Evolutionary conservation across 2,113 vertebrate genomes (phyloP).

Genomic region (Phrynosoma blainvillii): DNA sequence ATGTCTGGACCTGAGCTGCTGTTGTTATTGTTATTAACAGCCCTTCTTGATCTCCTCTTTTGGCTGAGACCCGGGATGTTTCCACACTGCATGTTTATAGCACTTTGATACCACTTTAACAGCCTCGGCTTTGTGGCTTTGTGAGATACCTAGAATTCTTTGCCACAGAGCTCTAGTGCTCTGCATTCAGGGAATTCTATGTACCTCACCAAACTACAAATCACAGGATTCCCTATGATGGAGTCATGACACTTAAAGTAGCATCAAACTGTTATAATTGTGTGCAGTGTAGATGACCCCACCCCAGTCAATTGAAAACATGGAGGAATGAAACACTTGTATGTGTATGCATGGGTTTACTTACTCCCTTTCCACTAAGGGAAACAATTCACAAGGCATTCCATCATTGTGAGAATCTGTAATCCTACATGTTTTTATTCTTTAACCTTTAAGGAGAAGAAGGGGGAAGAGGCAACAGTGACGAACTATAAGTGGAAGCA

Average conservation of each 20-base stretch:
- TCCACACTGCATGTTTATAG: no score
- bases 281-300: no score
- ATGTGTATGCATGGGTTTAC: not conserved
- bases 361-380: constrained; percentile 30
- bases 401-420: constrained; percentile 18
- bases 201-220: no score
- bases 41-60: constrained; percentile 31
- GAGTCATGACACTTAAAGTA: no score
- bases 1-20: not conserved
- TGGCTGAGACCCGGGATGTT: not conserved
- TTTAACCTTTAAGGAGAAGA: constrained; percentile 28
- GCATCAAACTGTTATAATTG: no score
- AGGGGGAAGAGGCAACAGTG: not conserved
- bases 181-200: no score
- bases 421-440: constrained; percentile 38
- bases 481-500: constrained; percentile 30
- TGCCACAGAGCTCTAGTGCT: no score
- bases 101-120: no score
- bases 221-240: no score
- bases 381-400: constrained; percentile 41
- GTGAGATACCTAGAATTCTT: no score
- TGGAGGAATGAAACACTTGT: not conserved
- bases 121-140: no score
- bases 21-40: not conserved
- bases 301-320: not conserved